Evolutionary conservation across 2,797 vertebrate species (phyloP).

Genomic region (Gymnopithys bicolor): DNA sequence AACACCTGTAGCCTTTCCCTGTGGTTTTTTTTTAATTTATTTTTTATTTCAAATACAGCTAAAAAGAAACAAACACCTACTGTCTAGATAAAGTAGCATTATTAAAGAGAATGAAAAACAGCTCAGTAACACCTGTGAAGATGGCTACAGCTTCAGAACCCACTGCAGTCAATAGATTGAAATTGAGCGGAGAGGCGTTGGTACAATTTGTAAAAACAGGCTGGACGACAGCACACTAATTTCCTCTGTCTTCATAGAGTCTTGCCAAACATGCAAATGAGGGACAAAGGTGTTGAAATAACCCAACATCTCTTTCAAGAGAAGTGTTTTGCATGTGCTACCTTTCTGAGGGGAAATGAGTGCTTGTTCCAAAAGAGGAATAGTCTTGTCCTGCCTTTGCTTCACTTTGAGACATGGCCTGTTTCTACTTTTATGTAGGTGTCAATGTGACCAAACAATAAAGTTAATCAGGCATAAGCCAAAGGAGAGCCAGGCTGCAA

Average conservation of each 20-base stretch:
- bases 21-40: neutral
- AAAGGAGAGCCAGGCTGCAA: neutral
- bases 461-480: neutral
- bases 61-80: neutral
- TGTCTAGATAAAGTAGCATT: neutral
- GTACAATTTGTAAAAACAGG: neutral
- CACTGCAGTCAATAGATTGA: neutral
- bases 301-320: neutral
- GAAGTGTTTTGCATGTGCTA: neutral
- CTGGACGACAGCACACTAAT: neutral
- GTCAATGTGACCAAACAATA: neutral
- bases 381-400: neutral
- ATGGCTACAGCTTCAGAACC: neutral
- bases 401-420: neutral
- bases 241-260: neutral
- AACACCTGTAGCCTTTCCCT: neutral
- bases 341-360: neutral
- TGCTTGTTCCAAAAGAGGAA: neutral
- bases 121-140: neutral
- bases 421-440: neutral
- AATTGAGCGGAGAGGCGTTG: neutral
- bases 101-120: neutral
- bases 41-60: neutral
- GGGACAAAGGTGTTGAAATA: neutral
- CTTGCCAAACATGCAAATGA: slow-evolving; percentile 9